Percentiles rank a stretch among this genome's conserved stretches.
Evolutionary conservation across 2,888 invertebrate species (phyloP).

Genomic region (Tiliacea citrago): DNA sequence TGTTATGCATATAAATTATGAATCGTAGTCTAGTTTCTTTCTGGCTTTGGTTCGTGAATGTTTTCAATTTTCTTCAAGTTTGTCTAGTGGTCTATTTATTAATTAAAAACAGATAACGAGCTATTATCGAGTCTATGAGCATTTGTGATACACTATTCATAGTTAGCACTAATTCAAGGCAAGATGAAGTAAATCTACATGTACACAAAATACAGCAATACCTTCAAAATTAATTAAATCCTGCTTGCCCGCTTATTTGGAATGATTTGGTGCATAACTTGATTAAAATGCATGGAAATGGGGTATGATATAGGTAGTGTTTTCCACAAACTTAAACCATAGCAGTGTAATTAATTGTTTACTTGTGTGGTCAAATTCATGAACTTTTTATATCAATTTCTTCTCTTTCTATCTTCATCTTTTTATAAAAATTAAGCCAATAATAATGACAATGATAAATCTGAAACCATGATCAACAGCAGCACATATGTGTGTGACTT

Average conservation of each 20-base stretch:
- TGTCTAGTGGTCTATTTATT: not conserved
- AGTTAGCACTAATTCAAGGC: not conserved
- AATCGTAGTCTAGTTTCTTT: slow-evolving; percentile 27
- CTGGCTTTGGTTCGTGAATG: slow-evolving; percentile 27
- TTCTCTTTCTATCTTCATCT: too few relatives aligned
- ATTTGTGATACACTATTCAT: not conserved
- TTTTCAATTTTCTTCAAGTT: slow-evolving; percentile 21
- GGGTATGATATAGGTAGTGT: not conserved
- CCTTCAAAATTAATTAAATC: not conserved
- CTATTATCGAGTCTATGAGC: not conserved
- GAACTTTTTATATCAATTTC: too few relatives aligned
- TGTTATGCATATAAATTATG: slow-evolving; percentile 19
- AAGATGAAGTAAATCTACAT: not conserved
- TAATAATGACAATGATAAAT: too few relatives aligned
- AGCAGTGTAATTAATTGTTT: not conserved
- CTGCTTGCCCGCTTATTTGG: not conserved
- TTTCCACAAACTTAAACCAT: not conserved
- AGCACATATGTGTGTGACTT: too few relatives aligned
- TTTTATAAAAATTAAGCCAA: too few relatives aligned
- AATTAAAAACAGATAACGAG: not conserved
- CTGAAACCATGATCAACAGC: too few relatives aligned
- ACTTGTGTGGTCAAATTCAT: not conserved
- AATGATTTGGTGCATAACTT: slow-evolving; percentile 5
- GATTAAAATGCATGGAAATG: slow-evolving; percentile 5
- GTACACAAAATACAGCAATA: not conserved